These are phyloP conservation scores for Drosophila mettleri DNA, from an alignment of 2,888 invertebrate genomes.

Conservation along the genomic window DNA sequence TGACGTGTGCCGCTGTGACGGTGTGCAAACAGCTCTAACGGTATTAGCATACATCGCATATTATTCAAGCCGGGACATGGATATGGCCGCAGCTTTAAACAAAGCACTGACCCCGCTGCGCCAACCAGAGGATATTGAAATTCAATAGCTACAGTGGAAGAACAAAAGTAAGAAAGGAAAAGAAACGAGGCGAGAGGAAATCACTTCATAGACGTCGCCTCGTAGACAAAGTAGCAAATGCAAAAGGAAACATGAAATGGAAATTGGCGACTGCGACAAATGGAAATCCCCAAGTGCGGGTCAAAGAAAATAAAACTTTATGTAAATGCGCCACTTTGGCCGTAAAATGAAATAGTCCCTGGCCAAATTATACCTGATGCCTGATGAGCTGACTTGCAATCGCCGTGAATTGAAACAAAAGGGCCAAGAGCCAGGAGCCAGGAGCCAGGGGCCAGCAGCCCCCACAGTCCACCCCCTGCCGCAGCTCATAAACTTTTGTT, in stretches of 20 bases:
- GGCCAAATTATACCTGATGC: conserved; percentile 79
- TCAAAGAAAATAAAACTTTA: conserved; percentile 81
- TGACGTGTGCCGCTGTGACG: conserved; percentile 37
- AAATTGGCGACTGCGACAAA: conserved; percentile 54
- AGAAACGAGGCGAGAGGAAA: conserved; percentile 60
- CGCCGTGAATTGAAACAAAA: conserved; percentile 80
- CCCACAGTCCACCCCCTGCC: not conserved
- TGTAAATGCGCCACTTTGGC: conserved; percentile 80
- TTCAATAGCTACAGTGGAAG: conserved; percentile 63
- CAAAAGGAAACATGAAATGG: conserved; percentile 55
- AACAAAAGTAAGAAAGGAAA: conserved; percentile 35
- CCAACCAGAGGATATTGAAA: conserved; percentile 62
- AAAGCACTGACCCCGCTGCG: conserved; percentile 14
- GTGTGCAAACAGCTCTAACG: conserved; percentile 45
- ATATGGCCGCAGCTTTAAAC: conserved; percentile 50
- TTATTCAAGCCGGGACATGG: conserved; percentile 14
- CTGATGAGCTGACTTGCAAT: conserved; percentile 74
- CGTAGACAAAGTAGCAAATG: conserved; percentile 69
- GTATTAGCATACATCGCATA: conserved; percentile 42
- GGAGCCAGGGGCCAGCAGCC: not conserved
- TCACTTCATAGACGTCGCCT: conserved; percentile 24
- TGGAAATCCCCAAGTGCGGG: conserved; percentile 78
- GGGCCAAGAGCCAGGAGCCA: conserved; percentile 39
- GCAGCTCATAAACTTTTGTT: conserved; percentile 25
- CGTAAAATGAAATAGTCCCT: conserved; percentile 81